Conservation (phyloP, 2,888 invertebrate species). For the Criorhina ranunculi region DNA sequence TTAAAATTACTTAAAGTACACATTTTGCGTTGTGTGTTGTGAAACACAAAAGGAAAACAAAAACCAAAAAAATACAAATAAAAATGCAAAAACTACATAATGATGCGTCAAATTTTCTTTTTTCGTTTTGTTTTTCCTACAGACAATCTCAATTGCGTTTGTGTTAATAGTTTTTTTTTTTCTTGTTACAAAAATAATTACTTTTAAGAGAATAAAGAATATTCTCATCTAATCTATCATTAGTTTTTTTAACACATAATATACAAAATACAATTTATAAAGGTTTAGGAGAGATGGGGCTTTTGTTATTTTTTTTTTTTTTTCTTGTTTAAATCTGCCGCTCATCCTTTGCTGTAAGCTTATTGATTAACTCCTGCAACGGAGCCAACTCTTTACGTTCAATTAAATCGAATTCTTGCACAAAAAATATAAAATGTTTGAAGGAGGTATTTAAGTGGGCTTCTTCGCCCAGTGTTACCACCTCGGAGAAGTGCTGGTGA, state of each 20-base stretch:
- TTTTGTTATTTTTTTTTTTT: neutral
- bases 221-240: slow-evolving; percentile 15
- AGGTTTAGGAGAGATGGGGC: slow-evolving; percentile 21
- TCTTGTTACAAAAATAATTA: slow-evolving; percentile 70
- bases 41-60: slow-evolving; percentile 59
- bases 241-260: slow-evolving; percentile 56
- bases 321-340: slow-evolving; percentile 87
- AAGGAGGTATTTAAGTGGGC: slow-evolving; percentile 99
- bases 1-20: slow-evolving; percentile 75
- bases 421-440: slow-evolving; percentile 98
- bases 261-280: slow-evolving; percentile 68
- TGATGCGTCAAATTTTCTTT: slow-evolving; percentile 62
- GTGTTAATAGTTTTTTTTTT: slow-evolving; percentile 14
- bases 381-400: slow-evolving; percentile 98
- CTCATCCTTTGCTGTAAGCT: slow-evolving; percentile 95
- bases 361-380: slow-evolving; percentile 98
- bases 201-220: slow-evolving; percentile 16
- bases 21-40: slow-evolving; percentile 67
- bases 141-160: slow-evolving; percentile 16
- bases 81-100: slow-evolving; percentile 63
- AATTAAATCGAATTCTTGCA: slow-evolving; percentile 98
- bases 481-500: slow-evolving; percentile 99
- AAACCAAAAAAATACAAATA: slow-evolving; percentile 38
- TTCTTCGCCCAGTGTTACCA: slow-evolving; percentile 98
- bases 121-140: slow-evolving; percentile 21